Conservation (phyloP, 2,113 vertebrate species). For the Platichthys flesus region DNA sequence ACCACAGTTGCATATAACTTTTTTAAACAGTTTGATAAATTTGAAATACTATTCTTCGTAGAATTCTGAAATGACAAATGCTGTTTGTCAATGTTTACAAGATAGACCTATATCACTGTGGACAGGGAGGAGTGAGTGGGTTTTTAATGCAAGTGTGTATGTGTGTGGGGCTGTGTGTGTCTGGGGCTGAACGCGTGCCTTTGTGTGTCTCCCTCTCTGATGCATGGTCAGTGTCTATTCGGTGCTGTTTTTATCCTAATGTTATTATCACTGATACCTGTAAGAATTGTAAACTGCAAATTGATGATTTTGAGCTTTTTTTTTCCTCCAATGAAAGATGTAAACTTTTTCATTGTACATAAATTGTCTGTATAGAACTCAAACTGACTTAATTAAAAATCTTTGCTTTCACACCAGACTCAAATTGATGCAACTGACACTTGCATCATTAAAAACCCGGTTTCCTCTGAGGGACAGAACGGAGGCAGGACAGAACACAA, state of each 20-base stretch:
- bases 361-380: slow-evolving; percentile 38
- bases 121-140: slow-evolving; percentile 66
- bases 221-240: slow-evolving; percentile 79
- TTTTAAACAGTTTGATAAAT: slow-evolving; percentile 62
- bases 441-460: too few relatives aligned
- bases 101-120: slow-evolving; percentile 84
- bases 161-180: slow-evolving; percentile 11
- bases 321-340: slow-evolving; percentile 40
- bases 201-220: slow-evolving; percentile 75
- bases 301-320: slow-evolving; percentile 62
- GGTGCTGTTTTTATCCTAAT: slow-evolving; percentile 81
- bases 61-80: slow-evolving; percentile 62
- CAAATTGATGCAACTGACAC: too few relatives aligned
- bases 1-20: slow-evolving; percentile 48
- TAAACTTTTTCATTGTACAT: slow-evolving; percentile 75
- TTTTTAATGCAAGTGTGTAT: slow-evolving; percentile 23
- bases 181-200: slow-evolving; percentile 59
- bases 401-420: slow-evolving; percentile 12
- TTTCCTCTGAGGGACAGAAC: neutral
- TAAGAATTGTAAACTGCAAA: slow-evolving; percentile 77
- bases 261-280: slow-evolving; percentile 76
- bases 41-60: slow-evolving; percentile 63
- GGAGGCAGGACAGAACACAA: slow-evolving; percentile 30
- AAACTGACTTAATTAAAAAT: slow-evolving; percentile 2
- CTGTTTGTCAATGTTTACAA: slow-evolving; percentile 82